phyloP scores from a whole-genome alignment of 1,140 invertebrate genomes.

The Cyclargus thomasi region DNA sequence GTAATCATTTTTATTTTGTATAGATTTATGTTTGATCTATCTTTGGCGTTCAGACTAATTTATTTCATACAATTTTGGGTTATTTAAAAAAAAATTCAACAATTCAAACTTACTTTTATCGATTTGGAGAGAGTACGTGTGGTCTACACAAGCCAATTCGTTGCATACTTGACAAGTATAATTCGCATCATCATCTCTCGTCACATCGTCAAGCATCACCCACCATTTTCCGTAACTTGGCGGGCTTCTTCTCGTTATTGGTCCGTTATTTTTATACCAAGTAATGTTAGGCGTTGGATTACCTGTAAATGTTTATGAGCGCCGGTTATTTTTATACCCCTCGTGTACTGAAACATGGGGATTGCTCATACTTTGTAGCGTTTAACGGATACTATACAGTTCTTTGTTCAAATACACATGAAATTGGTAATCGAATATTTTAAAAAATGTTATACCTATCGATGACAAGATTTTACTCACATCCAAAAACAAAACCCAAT shows the following conservation, averaged over 20 bases:
- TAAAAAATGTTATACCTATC: no score
- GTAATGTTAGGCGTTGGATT: slow-evolving; percentile 84
- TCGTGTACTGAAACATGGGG: neutral
- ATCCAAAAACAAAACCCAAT: no score
- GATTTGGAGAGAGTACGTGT: slow-evolving; percentile 52
- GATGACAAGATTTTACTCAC: no score
- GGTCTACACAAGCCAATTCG: slow-evolving; percentile 82
- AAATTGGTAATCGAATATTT: no score
- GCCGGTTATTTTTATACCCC: slow-evolving; percentile 15
- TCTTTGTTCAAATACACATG: neutral
- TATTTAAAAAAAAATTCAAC: no score
- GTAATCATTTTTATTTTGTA: no score
- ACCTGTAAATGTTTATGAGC: slow-evolving; percentile 60
- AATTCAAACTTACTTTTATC: neutral
- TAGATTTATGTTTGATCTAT: no score
- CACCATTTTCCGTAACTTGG: slow-evolving; percentile 78
- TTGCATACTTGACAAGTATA: slow-evolving; percentile 92
- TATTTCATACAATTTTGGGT: no score
- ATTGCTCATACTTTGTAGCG: slow-evolving; percentile 13
- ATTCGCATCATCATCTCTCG: slow-evolving; percentile 84
- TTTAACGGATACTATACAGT: neutral
- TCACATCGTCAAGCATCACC: slow-evolving; percentile 82
- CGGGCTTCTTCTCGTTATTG: slow-evolving; percentile 74
- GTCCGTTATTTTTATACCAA: slow-evolving; percentile 83
- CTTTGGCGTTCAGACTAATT: no score